Evolutionary conservation across 2,888 invertebrate species (phyloP).

Genomic region (Ormyrus nitidulus): DNA sequence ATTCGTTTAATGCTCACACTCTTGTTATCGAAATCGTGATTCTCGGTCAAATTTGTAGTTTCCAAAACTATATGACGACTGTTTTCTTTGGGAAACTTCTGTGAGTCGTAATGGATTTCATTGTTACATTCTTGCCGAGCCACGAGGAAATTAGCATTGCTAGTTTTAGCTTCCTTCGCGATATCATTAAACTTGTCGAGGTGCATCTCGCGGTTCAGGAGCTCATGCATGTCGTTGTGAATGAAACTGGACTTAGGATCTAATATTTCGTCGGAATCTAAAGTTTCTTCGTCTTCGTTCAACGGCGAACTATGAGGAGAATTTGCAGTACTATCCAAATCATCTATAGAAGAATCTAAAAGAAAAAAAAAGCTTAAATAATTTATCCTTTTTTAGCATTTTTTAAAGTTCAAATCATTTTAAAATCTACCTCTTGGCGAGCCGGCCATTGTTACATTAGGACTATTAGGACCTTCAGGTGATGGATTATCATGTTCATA

Average conservation of each 20-base stretch:
- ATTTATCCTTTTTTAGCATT: not conserved
- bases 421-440: constrained; percentile 69
- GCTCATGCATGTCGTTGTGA: constrained; percentile 68
- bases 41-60: constrained; percentile 74
- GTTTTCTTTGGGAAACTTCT: constrained; percentile 78
- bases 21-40: constrained; percentile 75
- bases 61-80: constrained; percentile 73
- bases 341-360: constrained; percentile 68
- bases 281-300: constrained; percentile 67
- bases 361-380: constrained; percentile 1
- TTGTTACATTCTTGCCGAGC: constrained; percentile 75
- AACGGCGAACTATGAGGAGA: constrained; percentile 69
- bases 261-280: constrained; percentile 70
- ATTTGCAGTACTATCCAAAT: constrained; percentile 71
- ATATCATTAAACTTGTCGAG: constrained; percentile 75
- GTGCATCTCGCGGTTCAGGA: constrained; percentile 58
- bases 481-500: constrained; percentile 66
- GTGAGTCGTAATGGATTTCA: constrained; percentile 77
- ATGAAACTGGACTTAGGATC: constrained; percentile 69
- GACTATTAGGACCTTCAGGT: constrained; percentile 71
- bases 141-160: constrained; percentile 78
- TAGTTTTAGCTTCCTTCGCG: constrained; percentile 79
- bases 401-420: not conserved
- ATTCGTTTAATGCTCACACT: constrained; percentile 74
- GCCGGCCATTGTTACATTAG: constrained; percentile 69